Evolutionary conservation across 2,113 vertebrate genomes (phyloP).

Genomic region (Psophia crepitans): DNA sequence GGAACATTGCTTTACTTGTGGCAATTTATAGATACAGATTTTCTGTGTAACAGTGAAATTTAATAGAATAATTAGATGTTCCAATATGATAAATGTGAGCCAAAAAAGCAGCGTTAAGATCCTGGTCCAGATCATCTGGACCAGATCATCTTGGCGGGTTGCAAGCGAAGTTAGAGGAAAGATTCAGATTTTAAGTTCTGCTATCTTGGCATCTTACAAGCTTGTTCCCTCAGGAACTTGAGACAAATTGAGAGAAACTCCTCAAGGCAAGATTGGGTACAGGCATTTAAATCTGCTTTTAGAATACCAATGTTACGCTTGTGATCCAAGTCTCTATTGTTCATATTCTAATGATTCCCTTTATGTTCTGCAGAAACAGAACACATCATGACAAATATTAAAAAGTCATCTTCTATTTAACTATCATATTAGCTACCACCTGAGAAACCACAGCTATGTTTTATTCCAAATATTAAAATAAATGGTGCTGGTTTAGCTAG

Average conservation of each 20-base stretch:
- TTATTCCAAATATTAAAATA: neutral
- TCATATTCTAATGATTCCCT: neutral
- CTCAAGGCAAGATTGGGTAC: neutral
- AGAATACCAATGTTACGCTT: rapidly evolving
- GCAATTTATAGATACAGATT: neutral
- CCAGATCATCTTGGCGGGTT: no score
- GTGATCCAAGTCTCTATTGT: neutral
- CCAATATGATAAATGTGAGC: neutral
- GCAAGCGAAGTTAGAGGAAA: neutral
- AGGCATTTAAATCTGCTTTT: neutral
- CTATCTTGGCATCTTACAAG: neutral
- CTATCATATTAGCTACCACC: neutral
- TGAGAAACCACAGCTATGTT: neutral
- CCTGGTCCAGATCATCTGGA: neutral
- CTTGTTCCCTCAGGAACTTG: neutral
- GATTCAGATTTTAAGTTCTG: neutral
- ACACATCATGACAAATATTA: neutral
- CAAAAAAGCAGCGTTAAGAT: neutral
- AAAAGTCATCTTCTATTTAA: neutral
- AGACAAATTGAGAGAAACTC: neutral
- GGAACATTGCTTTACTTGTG: neutral
- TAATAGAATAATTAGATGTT: neutral
- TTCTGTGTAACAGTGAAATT: neutral
- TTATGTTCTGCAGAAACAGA: neutral
- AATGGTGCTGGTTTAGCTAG: neutral